These are phyloP conservation scores for Mechanitis messenoides DNA, from an alignment of 2,888 invertebrate genomes.

Conservation along the genomic window DNA sequence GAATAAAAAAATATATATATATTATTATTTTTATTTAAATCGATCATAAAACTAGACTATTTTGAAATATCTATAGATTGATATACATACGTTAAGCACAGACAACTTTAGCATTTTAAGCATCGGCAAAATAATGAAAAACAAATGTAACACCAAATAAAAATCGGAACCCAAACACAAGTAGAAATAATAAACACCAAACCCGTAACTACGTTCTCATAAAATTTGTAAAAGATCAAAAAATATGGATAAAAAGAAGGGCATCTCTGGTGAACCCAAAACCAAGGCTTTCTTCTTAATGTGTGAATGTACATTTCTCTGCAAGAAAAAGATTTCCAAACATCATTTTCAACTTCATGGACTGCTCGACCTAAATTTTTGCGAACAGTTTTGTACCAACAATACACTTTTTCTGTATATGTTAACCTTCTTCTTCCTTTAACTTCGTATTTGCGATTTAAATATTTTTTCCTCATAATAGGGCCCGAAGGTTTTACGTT, in stretches of 20 bases:
- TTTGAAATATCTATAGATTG: too few relatives aligned
- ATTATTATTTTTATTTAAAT: too few relatives aligned
- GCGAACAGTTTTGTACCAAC: slow-evolving; percentile 6
- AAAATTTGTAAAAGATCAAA: slow-evolving; percentile 30
- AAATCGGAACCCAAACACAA: slow-evolving; percentile 46
- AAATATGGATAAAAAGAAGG: slow-evolving; percentile 39
- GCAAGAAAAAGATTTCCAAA: slow-evolving; percentile 25
- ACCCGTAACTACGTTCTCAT: slow-evolving; percentile 23
- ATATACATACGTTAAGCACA: too few relatives aligned
- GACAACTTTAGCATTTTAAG: too few relatives aligned
- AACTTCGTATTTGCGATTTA: neutral
- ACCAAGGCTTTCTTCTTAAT: slow-evolving; percentile 30
- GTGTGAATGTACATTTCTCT: slow-evolving; percentile 29
- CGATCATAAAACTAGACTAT: too few relatives aligned
- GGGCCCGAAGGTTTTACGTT: neutral
- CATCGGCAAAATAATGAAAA: slow-evolving; percentile 26
- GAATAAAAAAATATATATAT: too few relatives aligned
- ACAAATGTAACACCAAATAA: slow-evolving; percentile 37
- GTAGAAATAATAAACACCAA: slow-evolving; percentile 33
- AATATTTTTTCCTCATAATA: neutral
- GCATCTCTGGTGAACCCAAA: slow-evolving; percentile 30
- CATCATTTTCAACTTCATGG: slow-evolving; percentile 19
- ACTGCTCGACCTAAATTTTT: slow-evolving; percentile 19
- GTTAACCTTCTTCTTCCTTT: slow-evolving; percentile 8
- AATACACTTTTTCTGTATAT: slow-evolving; percentile 6